Percentiles rank a stretch among this genome's conserved stretches.
Conservation (phyloP, 1,140 invertebrate species). For the Calycopis cecrops region DNA sequence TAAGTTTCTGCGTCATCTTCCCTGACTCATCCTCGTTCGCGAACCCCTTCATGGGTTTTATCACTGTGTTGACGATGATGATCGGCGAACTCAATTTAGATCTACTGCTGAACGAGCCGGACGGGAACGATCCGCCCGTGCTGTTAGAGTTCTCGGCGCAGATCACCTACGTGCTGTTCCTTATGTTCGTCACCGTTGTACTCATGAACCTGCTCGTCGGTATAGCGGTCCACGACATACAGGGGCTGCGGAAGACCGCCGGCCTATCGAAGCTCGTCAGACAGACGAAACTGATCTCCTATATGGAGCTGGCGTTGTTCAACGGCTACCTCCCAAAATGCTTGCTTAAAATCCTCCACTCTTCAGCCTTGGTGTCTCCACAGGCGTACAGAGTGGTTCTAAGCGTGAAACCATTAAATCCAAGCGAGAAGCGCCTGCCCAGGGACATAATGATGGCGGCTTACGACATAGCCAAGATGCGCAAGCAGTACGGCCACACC, state of each 20-base stretch:
- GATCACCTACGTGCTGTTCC: slow-evolving; percentile 78
- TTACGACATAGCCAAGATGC: slow-evolving; percentile 83
- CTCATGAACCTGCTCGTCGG: slow-evolving; percentile 83
- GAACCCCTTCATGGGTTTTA: slow-evolving; percentile 85
- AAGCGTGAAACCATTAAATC: slow-evolving; percentile 87
- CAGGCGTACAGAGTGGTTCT: slow-evolving; percentile 85
- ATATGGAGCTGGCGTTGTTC: slow-evolving; percentile 79
- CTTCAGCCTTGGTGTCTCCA: slow-evolving; percentile 84
- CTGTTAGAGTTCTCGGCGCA: slow-evolving; percentile 77
- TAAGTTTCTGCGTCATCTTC: slow-evolving; percentile 91
- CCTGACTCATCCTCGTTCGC: slow-evolving; percentile 86
- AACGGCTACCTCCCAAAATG: slow-evolving; percentile 81
- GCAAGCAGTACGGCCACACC: slow-evolving; percentile 80
- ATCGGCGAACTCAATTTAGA: slow-evolving; percentile 86
- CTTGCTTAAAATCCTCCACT: slow-evolving; percentile 82
- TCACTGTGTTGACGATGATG: slow-evolving; percentile 93
- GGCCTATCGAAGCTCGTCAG: slow-evolving; percentile 80
- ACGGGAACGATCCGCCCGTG: slow-evolving; percentile 54
- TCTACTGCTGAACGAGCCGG: slow-evolving; percentile 76
- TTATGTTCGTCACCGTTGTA: slow-evolving; percentile 81
- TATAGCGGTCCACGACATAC: slow-evolving; percentile 81
- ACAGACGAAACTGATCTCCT: slow-evolving; percentile 81
- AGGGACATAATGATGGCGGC: slow-evolving; percentile 84
- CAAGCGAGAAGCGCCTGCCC: slow-evolving; percentile 85
- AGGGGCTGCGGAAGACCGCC: slow-evolving; percentile 81